Evolutionary conservation across 2,888 invertebrate genomes (phyloP).

Genomic region (Pemphredon lugubris): DNA sequence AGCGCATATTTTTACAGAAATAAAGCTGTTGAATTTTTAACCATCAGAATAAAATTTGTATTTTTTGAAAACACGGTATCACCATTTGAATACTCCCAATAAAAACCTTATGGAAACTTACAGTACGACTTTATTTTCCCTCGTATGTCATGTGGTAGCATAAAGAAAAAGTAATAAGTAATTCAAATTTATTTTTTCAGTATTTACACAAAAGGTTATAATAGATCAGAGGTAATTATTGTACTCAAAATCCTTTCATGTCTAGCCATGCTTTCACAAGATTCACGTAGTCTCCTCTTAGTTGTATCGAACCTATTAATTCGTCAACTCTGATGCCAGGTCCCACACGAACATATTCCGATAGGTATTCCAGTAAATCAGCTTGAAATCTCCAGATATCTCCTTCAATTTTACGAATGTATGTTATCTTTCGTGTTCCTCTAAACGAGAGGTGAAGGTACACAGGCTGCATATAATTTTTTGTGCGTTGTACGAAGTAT

Average conservation of each 20-base stretch:
- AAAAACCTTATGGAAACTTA: neutral
- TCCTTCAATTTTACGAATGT: slow-evolving; percentile 88
- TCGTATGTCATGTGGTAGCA: slow-evolving; percentile 3
- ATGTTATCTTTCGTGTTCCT: slow-evolving; percentile 86
- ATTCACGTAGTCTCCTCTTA: slow-evolving; percentile 89
- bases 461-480: slow-evolving; percentile 92
- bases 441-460: slow-evolving; percentile 85
- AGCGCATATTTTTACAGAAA: slow-evolving; percentile 53
- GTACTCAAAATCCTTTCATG: slow-evolving; percentile 88
- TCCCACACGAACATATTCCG: slow-evolving; percentile 81
- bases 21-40: slow-evolving; percentile 39
- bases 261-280: slow-evolving; percentile 87
- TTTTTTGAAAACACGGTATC: slow-evolving; percentile 8
- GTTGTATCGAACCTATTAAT: slow-evolving; percentile 86
- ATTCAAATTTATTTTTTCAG: slow-evolving; percentile 19
- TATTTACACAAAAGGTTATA: slow-evolving; percentile 43
- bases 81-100: slow-evolving; percentile 4
- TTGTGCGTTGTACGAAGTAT: slow-evolving; percentile 89
- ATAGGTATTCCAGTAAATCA: slow-evolving; percentile 85
- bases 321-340: slow-evolving; percentile 89
- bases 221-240: slow-evolving; percentile 26
- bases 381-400: slow-evolving; percentile 91
- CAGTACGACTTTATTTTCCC: slow-evolving; percentile 13
- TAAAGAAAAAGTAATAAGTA: too few relatives aligned
- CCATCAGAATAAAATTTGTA: slow-evolving; percentile 32